Evolutionary conservation across 2,113 vertebrate species (phyloP), one percentile per base, ranked within the genome.

Genomic region (Mormoops blainvillei): DNA sequence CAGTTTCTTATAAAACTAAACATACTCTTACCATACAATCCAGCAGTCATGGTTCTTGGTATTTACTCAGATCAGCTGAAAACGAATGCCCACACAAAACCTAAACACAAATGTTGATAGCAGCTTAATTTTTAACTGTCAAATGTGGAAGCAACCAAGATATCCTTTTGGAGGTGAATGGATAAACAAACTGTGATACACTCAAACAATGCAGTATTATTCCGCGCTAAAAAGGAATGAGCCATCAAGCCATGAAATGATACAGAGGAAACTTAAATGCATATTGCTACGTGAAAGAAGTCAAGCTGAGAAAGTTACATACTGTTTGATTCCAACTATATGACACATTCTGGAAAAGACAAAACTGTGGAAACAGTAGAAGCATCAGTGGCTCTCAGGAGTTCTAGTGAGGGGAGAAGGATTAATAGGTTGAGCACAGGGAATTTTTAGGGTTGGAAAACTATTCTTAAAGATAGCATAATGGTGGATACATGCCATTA

Each of bases 1-100:
- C n/a, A 45, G 41, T 87, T 89, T 89, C 43, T 33, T 68, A 87
- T 14, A n/a, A 87, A 94, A 83, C 28, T 71, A 93, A 80, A 94
- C 48, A 89, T 26, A 82, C 36, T 89, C 76, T 85, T 90, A 71
- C 3, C 43, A 61, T 81, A 63, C 43, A 84, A 56, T 43, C 61
- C 38, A 94, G n/a, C 22, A 36, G 31, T 41, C 14, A 1, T 19
- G 7, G 41, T 71, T 74, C n/a, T 68, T 84, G 10, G 50, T 70
- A 92, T 81, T 89, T 74, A 65, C 61, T 28, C 45, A 76, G 43
- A 86, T 52, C 81, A 43, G 61, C 52, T 90, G 81, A 87, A 94
- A 93, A 90, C 31, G 77, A 78, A 38, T 5, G 22, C 41, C 45
- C 38, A 58, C 80, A 73, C 13, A 87, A 97, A 96, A 77, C 7